Conservation (phyloP, 1,140 invertebrate genomes). For the Rhopalosiphum maidis region DNA sequence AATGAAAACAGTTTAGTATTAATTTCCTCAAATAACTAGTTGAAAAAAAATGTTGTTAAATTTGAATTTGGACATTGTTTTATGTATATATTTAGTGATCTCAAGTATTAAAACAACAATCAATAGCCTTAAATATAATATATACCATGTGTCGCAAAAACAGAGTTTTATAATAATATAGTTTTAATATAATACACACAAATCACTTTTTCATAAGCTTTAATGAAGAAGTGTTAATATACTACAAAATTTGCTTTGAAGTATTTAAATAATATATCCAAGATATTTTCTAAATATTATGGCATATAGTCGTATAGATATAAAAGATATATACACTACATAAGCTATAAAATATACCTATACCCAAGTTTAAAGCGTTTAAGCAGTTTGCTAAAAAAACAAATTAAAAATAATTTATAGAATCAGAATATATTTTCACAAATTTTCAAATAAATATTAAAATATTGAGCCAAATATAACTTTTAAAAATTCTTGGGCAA, state of each 20-base stretch:
- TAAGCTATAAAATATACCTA: neutral
- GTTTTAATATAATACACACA: neutral
- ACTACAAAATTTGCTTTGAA: neutral
- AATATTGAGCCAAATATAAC: neutral
- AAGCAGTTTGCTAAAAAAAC: neutral
- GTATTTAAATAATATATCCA: neutral
- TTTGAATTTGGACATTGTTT: too few species aligned
- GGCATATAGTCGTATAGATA: neutral
- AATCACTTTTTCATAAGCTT: neutral
- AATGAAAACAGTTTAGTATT: neutral
- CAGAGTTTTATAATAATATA: too few species aligned
- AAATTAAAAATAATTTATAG: neutral
- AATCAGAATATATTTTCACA: neutral
- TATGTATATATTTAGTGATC: too few species aligned
- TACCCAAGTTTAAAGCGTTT: neutral
- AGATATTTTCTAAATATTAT: neutral
- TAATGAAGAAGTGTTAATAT: neutral
- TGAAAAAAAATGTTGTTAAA: too few species aligned
- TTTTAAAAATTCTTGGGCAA: too few species aligned
- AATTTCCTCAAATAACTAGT: neutral
- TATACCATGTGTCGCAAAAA: too few species aligned
- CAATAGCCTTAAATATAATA: too few species aligned
- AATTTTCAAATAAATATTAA: neutral
- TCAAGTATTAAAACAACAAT: too few species aligned
- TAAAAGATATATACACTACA: neutral